Evolutionary conservation across 2,888 invertebrate species (phyloP), one percentile per base, ranked within the genome.

Genomic region (Lomographa bimaculata): DNA sequence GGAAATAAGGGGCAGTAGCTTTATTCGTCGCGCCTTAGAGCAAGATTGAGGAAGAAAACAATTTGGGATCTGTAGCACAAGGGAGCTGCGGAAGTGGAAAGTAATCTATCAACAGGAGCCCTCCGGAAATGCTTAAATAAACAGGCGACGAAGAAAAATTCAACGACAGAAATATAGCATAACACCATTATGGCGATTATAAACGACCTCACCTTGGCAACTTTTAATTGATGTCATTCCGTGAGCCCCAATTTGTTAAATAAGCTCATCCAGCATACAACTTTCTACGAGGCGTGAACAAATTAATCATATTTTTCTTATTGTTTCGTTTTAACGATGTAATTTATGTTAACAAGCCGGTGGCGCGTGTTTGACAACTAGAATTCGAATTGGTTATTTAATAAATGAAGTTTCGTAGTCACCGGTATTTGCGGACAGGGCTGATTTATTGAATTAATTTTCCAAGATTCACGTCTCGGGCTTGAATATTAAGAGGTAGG

Each of bases 361-460:
- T 38, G 51, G 50, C 38, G 51, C 57, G 42, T 57, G 57, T 63
- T 71, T 62, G 64, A 70, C 64, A 69, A 64, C 64, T 61, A 62
- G 56, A 64, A 68, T 70, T 66, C 65, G 68, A 67, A 76, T 71
- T 63, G 54, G 53, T 57, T 66, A 59, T 61, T 60, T 69, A 57
- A 61, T 64, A 70, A 74, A 74, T 70, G 60, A 73, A 75, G 64
- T 75, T 78, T 69, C 58, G 50, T 49, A 62, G 69, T 70, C 66
- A 63, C 69, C 66, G 67, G 70, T 77, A 75, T 78, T 78, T 74
- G 71, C 54, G 68, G 64, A 61, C 59, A 54, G 55, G 57, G 50
- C 62, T 79, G 82, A 84, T 82, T 82, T 84, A 85, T 85, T 75
- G 73, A 83, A 84, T 84, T 80, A 85, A 84, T 84, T 82, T 81